Percentiles rank a stretch among this genome's conserved stretches.
Evolutionary conservation across 2,113 vertebrate genomes (phyloP).

Genomic region (Cathartes aura): DNA sequence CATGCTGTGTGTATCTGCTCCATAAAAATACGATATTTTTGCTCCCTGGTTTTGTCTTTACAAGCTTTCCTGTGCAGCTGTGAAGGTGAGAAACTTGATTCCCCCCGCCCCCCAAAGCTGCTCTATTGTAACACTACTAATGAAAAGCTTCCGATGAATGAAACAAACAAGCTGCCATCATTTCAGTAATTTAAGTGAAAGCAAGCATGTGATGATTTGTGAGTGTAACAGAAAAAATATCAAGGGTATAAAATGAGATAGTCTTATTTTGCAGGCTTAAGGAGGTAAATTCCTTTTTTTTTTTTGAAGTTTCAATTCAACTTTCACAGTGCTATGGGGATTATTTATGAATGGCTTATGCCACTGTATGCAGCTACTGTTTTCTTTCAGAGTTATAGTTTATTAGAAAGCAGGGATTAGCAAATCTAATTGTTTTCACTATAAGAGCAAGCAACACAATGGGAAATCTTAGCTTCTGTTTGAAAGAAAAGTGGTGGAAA

Average conservation of each 20-base stretch:
- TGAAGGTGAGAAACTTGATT: not conserved
- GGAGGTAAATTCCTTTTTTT: not conserved
- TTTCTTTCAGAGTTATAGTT: not conserved
- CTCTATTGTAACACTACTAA: not conserved
- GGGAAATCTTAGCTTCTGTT: not conserved
- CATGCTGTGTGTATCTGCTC: too few species aligned
- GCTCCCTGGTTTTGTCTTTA: not conserved
- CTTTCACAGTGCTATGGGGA: not conserved
- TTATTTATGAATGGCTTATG: not conserved
- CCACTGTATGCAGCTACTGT: too few species aligned
- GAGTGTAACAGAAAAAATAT: not conserved
- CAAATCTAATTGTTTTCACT: not conserved
- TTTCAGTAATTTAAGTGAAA: not conserved
- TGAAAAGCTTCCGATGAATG: not conserved
- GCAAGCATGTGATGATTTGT: not conserved
- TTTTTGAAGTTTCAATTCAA: not conserved
- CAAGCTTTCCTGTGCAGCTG: not conserved
- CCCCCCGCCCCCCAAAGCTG: too few species aligned
- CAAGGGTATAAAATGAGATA: not conserved
- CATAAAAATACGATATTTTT: fast-evolving
- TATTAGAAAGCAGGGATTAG: not conserved
- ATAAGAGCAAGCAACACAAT: not conserved
- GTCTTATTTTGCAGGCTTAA: not conserved
- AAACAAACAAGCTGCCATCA: not conserved
- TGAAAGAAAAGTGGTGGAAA: not conserved